Base-by-base conservation (phyloP, 2,888 invertebrate species). In the Amphimallon solstitiale region DNA sequence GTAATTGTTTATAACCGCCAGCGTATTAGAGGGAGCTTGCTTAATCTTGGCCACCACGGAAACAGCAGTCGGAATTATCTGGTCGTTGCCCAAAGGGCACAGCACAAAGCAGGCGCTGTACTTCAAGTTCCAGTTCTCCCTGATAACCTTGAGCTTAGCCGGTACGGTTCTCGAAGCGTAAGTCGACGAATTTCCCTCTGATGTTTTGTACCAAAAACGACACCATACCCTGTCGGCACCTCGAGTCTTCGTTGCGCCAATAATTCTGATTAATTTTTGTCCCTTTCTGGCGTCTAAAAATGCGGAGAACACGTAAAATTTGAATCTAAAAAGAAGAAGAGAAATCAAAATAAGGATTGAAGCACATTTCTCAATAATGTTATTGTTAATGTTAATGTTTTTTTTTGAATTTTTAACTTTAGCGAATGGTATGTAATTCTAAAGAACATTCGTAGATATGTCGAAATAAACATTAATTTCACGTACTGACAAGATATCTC, bases 51-150 rank as follows among this genome's bases (percentile, higher is more conserved):
- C 87, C 3, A 92, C 89, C 62, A 92, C 84, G 60, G 92, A 92
- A 40, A 92, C 90, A n/a, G 88, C 86, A 69, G 85, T 84, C 0
- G 92, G 92, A 37, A 86, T 83, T 2, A 86, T 85, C 62, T 86
- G 80, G 62, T 88, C 87, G 49, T 85, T 83, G 34, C 88, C 87
- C 66, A 94, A 83, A 6, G 93, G 90, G 75, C 95, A 96, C 69
- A 95, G 84, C 21, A 96, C 89, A 80, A 95, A 96, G 75, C 93
- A 92, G 6, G 96, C 96, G 79, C 94, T 94, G 83, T 94, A 96
- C 79, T 94, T 93, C 21, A 96, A 84, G 80, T 94, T 95, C 96
- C 96, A 96, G 80, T 96, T 95, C 80, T 96, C 96, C 17, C 95
- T 86, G 66, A 96, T 95, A 19, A 90, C 89, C 85, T 93, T 92